Base-by-base conservation (phyloP, 2,888 invertebrate species). In the Oligia fasciuncula region DNA sequence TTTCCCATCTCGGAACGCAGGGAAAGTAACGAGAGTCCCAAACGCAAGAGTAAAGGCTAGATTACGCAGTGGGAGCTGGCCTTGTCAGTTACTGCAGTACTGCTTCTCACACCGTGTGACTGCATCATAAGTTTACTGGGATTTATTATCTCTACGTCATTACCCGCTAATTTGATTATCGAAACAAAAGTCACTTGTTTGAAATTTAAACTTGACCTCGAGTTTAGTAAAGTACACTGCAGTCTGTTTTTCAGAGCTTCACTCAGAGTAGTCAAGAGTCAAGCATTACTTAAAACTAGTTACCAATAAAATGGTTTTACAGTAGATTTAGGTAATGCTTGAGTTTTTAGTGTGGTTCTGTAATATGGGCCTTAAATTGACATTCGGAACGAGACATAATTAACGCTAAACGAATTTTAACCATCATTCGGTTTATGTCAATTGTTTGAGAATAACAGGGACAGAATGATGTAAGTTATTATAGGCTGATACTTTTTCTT, bases 401-500 rank as follows among this genome's bases (percentile, higher is more conserved):
- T 51, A 49, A 49, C 4, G 23, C 51, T 51, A 35, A 51, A 51
- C 19, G 4, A 19, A 49, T 29, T 19, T 29, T 19, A 19, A 49
- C 49, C 19, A 17, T 67, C 17, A 19, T 29, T 68, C 11, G 46
- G 11, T 68, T 68, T 67, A n/a, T 66, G 14, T 14, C 40, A 46
- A 68, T 46, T 5, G 1, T 46, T 68, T 29, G n/a, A 46, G 46
- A 68, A 46, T 29, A 68, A 68, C 46, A 46, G 14, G 4, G 17
- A 46, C 67, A 46, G 46, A 68, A 29, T n/a, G 17, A 19, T 68
- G 5, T 29, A 29, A 14, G 23, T 62, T 70, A 54, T 19, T 49
- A 35, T 8, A 63, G 63, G n/a, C 63, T 63, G 40, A 70, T 40
- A 49, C 3, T 29, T 54, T 78, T 43, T 70, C 29, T 79, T 49